These are phyloP conservation scores for Forficula auricularia DNA, from an alignment of 1,140 invertebrate genomes.

Conservation along the genomic window DNA sequence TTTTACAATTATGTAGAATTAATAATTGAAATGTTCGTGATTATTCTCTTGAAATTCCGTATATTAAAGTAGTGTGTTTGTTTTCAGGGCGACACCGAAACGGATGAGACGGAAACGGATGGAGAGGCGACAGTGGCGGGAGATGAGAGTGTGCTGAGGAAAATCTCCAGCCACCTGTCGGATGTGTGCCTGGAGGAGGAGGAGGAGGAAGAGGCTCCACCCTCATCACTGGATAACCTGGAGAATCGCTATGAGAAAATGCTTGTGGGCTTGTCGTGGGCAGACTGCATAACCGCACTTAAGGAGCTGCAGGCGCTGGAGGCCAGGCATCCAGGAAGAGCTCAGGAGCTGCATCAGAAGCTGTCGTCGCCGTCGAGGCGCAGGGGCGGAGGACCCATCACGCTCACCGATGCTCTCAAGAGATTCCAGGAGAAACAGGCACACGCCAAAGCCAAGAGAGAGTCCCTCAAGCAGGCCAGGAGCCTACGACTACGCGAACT, in stretches of 20 bases:
- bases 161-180: background rate
- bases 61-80: too few relatives aligned
- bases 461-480: slow-evolving; percentile 65
- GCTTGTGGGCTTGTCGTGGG: slow-evolving; percentile 55
- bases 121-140: slow-evolving; percentile 44
- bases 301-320: slow-evolving; percentile 56
- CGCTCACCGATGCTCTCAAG: slow-evolving; percentile 27
- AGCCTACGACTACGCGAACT: slow-evolving; percentile 69
- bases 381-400: slow-evolving; percentile 54
- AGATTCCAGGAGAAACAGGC: slow-evolving; percentile 78
- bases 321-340: slow-evolving; percentile 71
- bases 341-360: slow-evolving; percentile 81
- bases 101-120: slow-evolving; percentile 56
- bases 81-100: slow-evolving; percentile 43
- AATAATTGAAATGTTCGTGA: too few relatives aligned
- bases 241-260: slow-evolving; percentile 41
- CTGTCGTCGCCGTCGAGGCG: slow-evolving; percentile 76
- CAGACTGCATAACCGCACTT: slow-evolving; percentile 56
- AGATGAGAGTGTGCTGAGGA: slow-evolving; percentile 23
- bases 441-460: slow-evolving; percentile 57
- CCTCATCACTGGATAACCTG: background rate
- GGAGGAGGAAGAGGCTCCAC: background rate
- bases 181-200: background rate
- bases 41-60: too few relatives aligned
- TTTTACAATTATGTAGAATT: too few relatives aligned